Conservation (phyloP, 1,140 invertebrate genomes). For the Sweltsa coloradensis region DNA sequence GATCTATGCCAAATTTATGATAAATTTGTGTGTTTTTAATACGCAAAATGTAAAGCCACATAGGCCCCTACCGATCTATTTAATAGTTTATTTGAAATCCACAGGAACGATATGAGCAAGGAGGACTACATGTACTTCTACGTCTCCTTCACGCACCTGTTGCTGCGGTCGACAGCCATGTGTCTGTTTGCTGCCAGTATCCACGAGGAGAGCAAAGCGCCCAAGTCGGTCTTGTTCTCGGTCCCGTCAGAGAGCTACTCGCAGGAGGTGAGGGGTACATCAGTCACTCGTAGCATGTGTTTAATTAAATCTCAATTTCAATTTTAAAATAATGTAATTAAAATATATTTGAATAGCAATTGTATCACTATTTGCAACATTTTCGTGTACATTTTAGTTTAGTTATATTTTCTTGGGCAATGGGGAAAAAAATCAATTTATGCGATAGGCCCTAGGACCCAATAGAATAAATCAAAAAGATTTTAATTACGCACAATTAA, state of each 20-base stretch:
- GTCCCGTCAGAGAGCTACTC: conserved; percentile 46
- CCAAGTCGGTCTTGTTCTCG: conserved; percentile 44
- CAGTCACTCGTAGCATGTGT: too few relatives aligned
- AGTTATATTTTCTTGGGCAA: conserved; percentile 5
- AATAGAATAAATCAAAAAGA: too few relatives aligned
- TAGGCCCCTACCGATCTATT: too few relatives aligned
- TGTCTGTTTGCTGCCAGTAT: conserved; percentile 50
- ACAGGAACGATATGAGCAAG: conserved; percentile 18
- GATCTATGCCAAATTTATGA: too few relatives aligned
- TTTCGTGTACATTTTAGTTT: conserved; percentile 15
- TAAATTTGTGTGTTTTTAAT: neutral
- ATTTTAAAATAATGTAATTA: neutral
- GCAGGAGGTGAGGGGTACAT: conserved; percentile 38
- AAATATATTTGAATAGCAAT: neutral
- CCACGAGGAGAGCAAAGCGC: conserved; percentile 43
- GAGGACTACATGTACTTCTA: conserved; percentile 41
- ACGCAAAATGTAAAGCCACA: neutral
- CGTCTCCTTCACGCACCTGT: conserved; percentile 49
- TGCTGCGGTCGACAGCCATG: conserved; percentile 44
- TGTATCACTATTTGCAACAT: neutral
- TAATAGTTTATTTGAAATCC: too few relatives aligned
- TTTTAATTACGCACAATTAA: too few relatives aligned
- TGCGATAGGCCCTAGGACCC: too few relatives aligned
- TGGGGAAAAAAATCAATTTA: too few relatives aligned
- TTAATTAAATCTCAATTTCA: neutral